Conservation (phyloP, 1,140 invertebrate genomes). For the Pteromalus puparum region DNA sequence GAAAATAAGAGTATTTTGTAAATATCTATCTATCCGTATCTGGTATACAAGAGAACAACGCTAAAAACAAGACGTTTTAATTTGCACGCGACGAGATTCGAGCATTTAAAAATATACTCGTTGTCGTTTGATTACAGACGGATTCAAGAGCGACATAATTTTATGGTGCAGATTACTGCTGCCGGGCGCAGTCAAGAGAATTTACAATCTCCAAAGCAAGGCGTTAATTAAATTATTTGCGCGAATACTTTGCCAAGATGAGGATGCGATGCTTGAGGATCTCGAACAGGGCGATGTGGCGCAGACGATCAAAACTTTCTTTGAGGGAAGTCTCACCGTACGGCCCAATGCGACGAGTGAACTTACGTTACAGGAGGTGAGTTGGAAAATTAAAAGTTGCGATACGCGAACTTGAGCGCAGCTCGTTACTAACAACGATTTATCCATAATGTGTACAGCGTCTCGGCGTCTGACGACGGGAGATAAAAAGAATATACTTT, state of each 20-base stretch:
- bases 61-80: conserved; percentile 3
- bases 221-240: conserved; percentile 93
- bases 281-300: conserved; percentile 93
- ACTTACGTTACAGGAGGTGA: conserved; percentile 84
- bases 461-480: background rate
- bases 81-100: no score
- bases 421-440: background rate
- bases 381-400: conserved; percentile 25
- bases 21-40: background rate
- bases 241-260: conserved; percentile 83
- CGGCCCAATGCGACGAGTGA: conserved; percentile 82
- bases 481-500: background rate
- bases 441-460: background rate
- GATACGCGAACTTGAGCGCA: background rate
- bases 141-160: conserved; percentile 85
- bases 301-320: conserved; percentile 90
- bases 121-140: conserved; percentile 69
- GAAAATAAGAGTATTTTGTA: background rate
- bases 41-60: background rate
- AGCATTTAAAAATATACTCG: no score
- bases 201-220: conserved; percentile 95
- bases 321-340: conserved; percentile 79
- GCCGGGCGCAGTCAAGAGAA: conserved; percentile 86
- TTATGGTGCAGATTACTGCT: conserved; percentile 92
- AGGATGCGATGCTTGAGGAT: conserved; percentile 89